These are phyloP conservation scores for Sylvia atricapilla DNA, from an alignment of 2,113 vertebrate genomes.

Conservation along the genomic window DNA sequence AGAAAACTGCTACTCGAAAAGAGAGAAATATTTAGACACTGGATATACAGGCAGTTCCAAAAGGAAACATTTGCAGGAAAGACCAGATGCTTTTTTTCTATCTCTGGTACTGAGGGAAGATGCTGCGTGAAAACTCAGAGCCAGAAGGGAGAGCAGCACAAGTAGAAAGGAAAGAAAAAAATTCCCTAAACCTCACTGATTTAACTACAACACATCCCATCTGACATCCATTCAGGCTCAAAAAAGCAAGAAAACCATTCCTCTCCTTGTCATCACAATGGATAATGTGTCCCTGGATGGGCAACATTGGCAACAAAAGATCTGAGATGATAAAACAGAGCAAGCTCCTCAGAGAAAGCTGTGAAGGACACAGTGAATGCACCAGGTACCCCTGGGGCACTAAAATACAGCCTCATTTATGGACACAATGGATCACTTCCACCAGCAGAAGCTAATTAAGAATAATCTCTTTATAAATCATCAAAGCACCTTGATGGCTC, in stretches of 20 bases:
- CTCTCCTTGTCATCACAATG: fast-evolving
- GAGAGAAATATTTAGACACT: slow-evolving; percentile 63
- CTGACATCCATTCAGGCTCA: neutral
- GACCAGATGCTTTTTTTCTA: neutral
- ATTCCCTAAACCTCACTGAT: neutral
- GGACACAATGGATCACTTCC: neutral
- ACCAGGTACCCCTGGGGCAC: neutral
- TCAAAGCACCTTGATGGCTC: neutral
- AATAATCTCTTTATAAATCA: neutral
- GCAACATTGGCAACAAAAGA: fast-evolving
- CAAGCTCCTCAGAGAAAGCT: neutral
- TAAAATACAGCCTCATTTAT: neutral
- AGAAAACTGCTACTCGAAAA: slow-evolving; percentile 35
- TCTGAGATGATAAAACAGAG: neutral
- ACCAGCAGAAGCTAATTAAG: neutral
- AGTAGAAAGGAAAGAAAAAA: neutral
- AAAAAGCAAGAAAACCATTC: neutral
- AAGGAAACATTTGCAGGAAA: slow-evolving; percentile 50
- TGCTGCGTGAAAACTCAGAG: neutral
- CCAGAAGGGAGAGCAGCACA: neutral
- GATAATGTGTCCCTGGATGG: fast-evolving
- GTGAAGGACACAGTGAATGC: neutral
- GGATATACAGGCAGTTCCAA: slow-evolving; percentile 47
- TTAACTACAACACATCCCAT: neutral
- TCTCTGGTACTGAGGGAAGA: neutral